phyloP scores from a whole-genome alignment of 2,113 vertebrate genomes.

The Rhea pennata region DNA sequence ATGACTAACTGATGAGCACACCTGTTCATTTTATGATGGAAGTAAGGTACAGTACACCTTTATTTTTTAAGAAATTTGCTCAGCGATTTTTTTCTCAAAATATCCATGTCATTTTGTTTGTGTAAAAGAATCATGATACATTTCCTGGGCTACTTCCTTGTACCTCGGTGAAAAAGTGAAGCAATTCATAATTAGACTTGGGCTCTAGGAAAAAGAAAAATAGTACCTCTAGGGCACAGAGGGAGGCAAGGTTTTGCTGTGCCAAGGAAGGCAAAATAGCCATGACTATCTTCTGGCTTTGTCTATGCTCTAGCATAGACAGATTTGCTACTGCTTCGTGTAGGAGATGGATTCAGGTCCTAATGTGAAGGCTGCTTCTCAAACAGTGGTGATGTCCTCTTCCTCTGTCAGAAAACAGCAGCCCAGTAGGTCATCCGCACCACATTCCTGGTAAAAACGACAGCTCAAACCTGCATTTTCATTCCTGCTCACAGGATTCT shows the following conservation, averaged over 20 bases:
- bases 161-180: not conserved
- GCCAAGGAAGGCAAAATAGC: not conserved
- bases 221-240: not conserved
- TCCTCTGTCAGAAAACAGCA: not conserved
- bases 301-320: not conserved
- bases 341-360: not conserved
- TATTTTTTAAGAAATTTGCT: not conserved
- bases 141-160: not conserved
- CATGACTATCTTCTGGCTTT: not conserved
- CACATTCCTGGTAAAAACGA: not conserved
- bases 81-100: not conserved
- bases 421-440: not conserved
- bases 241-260: not conserved
- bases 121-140: not conserved
- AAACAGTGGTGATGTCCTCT: not conserved
- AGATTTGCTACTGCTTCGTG: not conserved
- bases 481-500: not conserved
- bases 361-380: not conserved
- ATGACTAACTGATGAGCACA: not conserved
- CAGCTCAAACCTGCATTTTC: not conserved
- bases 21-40: not conserved
- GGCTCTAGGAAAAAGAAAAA: not conserved
- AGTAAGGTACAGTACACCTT: not conserved
- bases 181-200: not conserved
- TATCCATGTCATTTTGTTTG: fast-evolving